Base-by-base conservation (phyloP, 1,140 invertebrate genomes). In the Protaetia brevitarsis region DNA sequence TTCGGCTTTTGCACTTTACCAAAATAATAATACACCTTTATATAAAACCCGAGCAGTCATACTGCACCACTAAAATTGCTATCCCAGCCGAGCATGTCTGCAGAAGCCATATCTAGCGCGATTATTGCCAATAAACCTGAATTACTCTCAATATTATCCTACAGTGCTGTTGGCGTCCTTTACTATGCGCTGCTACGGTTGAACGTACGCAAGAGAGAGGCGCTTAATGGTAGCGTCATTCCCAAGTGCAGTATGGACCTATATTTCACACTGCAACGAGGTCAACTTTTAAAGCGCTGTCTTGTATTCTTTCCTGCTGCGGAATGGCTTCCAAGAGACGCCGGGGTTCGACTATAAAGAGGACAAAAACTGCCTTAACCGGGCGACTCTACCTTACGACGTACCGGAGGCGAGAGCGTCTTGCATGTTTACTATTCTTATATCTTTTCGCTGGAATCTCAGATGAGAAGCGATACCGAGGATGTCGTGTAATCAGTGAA, bases 101-200 rank as follows among this genome's bases (percentile, higher is more conserved):
- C 70, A 73, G 72, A 67, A 68, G 73, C 74, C 71, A 71, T 75
- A 76, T 70, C 71, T 69, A 70, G 69, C 69, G 68, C 70, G 73
- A 73, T 76, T 73, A 74, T 74, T 74, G 71, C 69, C 72, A 74
- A 76, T 76, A 74, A 71, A 72, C 70, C 71, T 73, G 71, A 70
- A 74, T 76, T 73, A 74, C 71, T 71, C 72, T 74, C 61, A 73
- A 75, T 73, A 75, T 75, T 73, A 75, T 75, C 72, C 64, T 67
- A 70, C 69, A 68, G 70, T 73, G 69, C 59, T 67, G 67, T 57
- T 30, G 28, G 37, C 27, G 45, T 64, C 63, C 37, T 64, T 64
- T 51, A 23, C 41, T 51, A 23, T 19, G 37, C 45, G 13, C 19
- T 7, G 45, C n/a, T 3, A 7, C 6, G 16, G 21, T 27, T 13